Evolutionary conservation across 2,113 vertebrate species (phyloP).

Genomic region (Ctenomys sociabilis): DNA sequence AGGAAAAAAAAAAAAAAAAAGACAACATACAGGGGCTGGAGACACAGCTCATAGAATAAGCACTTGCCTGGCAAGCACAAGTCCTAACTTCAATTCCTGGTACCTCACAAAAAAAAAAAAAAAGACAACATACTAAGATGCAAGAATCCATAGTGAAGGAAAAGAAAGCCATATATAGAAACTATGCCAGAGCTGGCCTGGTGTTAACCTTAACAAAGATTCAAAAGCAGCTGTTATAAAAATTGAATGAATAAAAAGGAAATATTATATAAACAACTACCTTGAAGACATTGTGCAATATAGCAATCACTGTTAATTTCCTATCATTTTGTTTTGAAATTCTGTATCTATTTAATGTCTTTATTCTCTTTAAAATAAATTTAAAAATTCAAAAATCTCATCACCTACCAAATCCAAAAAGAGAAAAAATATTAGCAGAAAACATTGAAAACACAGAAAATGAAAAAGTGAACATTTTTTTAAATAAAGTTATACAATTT

Average conservation of each 20-base stretch:
- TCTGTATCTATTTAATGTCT: too few relatives aligned
- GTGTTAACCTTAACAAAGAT: neutral
- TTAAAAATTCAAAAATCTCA: too few relatives aligned
- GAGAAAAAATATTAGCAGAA: neutral
- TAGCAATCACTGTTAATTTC: too few relatives aligned
- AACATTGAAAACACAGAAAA: neutral
- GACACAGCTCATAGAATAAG: too few relatives aligned
- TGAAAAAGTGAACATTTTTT: neutral
- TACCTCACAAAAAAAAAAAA: neutral
- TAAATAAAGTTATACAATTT: constrained; percentile 9
- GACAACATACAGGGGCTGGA: neutral
- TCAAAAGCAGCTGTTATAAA: neutral
- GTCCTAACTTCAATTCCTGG: too few relatives aligned
- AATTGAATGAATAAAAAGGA: neutral
- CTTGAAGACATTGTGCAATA: too few relatives aligned
- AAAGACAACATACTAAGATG: neutral
- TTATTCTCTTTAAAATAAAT: too few relatives aligned
- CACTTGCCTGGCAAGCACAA: too few relatives aligned
- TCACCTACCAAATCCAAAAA: too few relatives aligned
- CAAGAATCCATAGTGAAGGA: neutral
- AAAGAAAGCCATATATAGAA: neutral
- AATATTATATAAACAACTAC: neutral
- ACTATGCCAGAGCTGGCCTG: neutral
- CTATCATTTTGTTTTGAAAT: too few relatives aligned
- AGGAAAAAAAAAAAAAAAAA: neutral